These are phyloP conservation scores for Orchesella flavescens DNA, from an alignment of 2,888 invertebrate genomes.

Conservation along the genomic window DNA sequence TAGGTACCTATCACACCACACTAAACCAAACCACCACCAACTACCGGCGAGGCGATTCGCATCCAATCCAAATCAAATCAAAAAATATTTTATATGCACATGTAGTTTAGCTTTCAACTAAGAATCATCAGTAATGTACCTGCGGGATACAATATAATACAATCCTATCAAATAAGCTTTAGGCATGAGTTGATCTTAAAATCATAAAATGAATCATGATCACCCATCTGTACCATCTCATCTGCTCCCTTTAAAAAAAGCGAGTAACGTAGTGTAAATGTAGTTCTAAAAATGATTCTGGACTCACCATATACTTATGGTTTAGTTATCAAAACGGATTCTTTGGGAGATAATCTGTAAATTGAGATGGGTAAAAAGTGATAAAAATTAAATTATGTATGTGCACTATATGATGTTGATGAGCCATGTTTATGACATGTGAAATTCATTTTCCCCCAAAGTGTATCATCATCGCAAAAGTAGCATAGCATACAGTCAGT, in stretches of 20 bases:
- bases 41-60: no score
- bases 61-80: no score
- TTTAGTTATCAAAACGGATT: slow-evolving; percentile 2
- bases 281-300: not conserved
- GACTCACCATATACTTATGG: no score
- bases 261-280: slow-evolving; percentile 9
- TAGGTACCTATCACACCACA: no score
- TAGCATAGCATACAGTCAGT: no score
- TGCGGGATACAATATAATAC: slow-evolving; percentile 21
- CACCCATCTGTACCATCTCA: slow-evolving; percentile 38
- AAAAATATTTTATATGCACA: no score
- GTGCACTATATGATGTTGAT: no score
- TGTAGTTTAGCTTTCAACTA: not conserved
- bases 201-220: slow-evolving; percentile 19
- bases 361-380: not conserved
- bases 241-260: not conserved
- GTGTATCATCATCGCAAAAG: no score
- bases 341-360: not conserved
- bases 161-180: not conserved
- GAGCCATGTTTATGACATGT: no score
- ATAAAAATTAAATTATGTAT: not conserved
- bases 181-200: slow-evolving; percentile 5
- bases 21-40: no score
- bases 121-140: slow-evolving; percentile 32
- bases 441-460: no score